phyloP scores from a whole-genome alignment of 2,113 vertebrate genomes.

The Xiphophorus hellerii region DNA sequence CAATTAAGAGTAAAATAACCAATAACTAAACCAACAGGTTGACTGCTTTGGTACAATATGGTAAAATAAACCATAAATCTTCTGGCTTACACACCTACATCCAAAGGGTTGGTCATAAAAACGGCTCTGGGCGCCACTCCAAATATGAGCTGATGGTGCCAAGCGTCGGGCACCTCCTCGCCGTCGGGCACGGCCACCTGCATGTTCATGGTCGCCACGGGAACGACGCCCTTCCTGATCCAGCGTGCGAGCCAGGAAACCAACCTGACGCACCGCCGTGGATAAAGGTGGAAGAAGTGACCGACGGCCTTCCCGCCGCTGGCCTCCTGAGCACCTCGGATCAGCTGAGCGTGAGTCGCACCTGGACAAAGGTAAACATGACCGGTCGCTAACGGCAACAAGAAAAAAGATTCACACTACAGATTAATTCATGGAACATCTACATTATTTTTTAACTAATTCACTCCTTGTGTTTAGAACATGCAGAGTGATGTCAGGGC shows the following conservation, averaged over 20 bases:
- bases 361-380: slow-evolving; percentile 46
- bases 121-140: slow-evolving; percentile 67
- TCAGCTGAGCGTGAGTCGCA: slow-evolving; percentile 80
- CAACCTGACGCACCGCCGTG: slow-evolving; percentile 65
- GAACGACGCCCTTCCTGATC: slow-evolving; percentile 73
- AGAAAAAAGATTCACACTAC: too few species aligned
- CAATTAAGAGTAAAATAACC: too few species aligned
- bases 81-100: slow-evolving; percentile 71
- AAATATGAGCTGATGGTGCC: slow-evolving; percentile 84
- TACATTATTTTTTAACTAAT: too few species aligned
- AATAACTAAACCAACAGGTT: too few species aligned
- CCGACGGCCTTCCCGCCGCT: slow-evolving; percentile 68
- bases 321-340: slow-evolving; percentile 72
- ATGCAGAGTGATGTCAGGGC: too few species aligned
- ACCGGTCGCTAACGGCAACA: not conserved
- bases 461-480: too few species aligned
- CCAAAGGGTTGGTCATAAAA: slow-evolving; percentile 83
- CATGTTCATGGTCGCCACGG: slow-evolving; percentile 85
- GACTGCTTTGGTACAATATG: too few species aligned
- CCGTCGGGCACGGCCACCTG: slow-evolving; percentile 73
- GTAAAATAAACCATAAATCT: too few species aligned
- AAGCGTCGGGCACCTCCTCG: slow-evolving; percentile 82
- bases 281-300: slow-evolving; percentile 77
- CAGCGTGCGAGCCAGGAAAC: slow-evolving; percentile 77
- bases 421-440: too few species aligned